A percentile compares a stretch with the other conserved stretches of the same genome.
phyloP scores from a whole-genome alignment of 2,888 invertebrate species.

The Hypolimnas misippus region DNA sequence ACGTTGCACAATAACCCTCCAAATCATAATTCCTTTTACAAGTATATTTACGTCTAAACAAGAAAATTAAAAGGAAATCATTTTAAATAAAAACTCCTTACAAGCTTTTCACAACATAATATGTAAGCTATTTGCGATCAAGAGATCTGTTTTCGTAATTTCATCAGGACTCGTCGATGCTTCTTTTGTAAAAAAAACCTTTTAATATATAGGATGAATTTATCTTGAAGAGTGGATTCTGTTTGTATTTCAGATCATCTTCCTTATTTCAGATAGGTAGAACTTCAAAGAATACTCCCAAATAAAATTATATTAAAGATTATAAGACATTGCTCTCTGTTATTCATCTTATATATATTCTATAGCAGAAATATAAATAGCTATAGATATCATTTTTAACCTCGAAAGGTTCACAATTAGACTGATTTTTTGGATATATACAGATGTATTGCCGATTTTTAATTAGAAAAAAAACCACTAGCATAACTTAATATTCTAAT shows the following conservation, averaged over 20 bases:
- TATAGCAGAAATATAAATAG: background rate
- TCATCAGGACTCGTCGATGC: constrained; percentile 49
- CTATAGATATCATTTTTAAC: background rate
- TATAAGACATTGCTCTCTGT: background rate
- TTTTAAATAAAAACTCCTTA: constrained; percentile 14
- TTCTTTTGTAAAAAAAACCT: constrained; percentile 51
- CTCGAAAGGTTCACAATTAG: too few relatives aligned
- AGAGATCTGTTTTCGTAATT: constrained; percentile 50
- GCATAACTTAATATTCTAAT: too few relatives aligned
- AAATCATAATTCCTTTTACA: too few relatives aligned
- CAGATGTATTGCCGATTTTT: too few relatives aligned
- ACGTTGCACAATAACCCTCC: too few relatives aligned
- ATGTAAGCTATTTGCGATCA: constrained; percentile 41
- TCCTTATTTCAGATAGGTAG: constrained; percentile 24
- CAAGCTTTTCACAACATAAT: constrained; percentile 29
- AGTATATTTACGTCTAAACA: background rate
- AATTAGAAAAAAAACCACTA: too few relatives aligned
- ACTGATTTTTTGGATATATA: too few relatives aligned
- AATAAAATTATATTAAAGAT: constrained; percentile 18
- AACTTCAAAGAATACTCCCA: constrained; percentile 32
- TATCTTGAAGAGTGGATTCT: constrained; percentile 54
- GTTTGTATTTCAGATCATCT: constrained; percentile 53
- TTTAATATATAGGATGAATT: constrained; percentile 61
- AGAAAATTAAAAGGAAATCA: background rate
- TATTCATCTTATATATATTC: too few relatives aligned